Evolutionary conservation across 2,113 vertebrate genomes (phyloP).

Genomic region (Zapus hudsonius): DNA sequence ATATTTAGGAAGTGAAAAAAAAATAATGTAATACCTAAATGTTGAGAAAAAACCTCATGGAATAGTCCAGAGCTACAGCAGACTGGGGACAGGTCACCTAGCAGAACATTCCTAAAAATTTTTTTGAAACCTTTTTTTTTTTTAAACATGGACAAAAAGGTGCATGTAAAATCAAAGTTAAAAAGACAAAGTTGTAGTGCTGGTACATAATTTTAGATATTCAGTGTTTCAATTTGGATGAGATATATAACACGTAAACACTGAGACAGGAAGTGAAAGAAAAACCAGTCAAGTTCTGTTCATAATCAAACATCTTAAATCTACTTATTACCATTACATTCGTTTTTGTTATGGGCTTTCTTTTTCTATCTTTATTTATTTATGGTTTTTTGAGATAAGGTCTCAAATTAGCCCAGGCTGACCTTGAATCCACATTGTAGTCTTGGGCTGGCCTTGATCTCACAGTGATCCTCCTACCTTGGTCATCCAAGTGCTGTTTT

Average conservation of each 20-base stretch:
- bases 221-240: constrained; percentile 6
- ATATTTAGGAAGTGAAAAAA: constrained; percentile 33
- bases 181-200: background rate
- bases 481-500: too few species aligned
- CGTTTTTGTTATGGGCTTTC: background rate
- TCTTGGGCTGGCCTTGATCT: too few species aligned
- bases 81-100: constrained; percentile 24
- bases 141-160: constrained; percentile 43
- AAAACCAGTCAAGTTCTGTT: background rate
- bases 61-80: background rate
- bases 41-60: background rate
- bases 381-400: background rate
- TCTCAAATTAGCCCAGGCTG: too few species aligned
- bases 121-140: too few species aligned
- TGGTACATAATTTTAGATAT: background rate
- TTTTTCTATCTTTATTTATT: background rate
- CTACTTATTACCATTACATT: background rate
- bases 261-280: background rate
- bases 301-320: constrained; percentile 11
- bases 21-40: constrained; percentile 29
- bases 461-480: too few species aligned
- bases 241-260: constrained; percentile 25
- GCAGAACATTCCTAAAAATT: constrained; percentile 30
- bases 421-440: too few species aligned
- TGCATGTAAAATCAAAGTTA: constrained; percentile 19